These are phyloP conservation scores for Colletes gigas DNA, from an alignment of 1,140 invertebrate species.

Conservation along the genomic window DNA sequence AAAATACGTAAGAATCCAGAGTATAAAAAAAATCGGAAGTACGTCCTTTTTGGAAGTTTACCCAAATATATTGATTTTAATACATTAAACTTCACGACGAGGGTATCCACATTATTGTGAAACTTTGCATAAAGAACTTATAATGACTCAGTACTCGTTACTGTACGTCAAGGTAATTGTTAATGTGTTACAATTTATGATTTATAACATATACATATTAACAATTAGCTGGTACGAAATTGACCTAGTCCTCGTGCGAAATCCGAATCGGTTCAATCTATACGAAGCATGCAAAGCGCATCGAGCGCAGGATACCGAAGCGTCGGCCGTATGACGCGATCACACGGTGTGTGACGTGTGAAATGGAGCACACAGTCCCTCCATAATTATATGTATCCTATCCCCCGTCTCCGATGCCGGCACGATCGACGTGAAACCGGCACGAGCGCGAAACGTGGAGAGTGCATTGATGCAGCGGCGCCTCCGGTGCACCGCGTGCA, in stretches of 20 bases:
- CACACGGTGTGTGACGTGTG: conserved; percentile 79
- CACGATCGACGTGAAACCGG: conserved; percentile 42
- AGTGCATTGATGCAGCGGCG: conserved; percentile 54
- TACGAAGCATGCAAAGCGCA: conserved; percentile 35
- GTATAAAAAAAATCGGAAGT: too few relatives aligned
- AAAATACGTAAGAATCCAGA: too few relatives aligned
- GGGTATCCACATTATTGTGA: too few relatives aligned
- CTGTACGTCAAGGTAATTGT: too few relatives aligned
- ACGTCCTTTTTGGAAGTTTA: too few relatives aligned
- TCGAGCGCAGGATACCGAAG: conserved; percentile 66
- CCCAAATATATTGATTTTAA: too few relatives aligned
- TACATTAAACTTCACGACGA: too few relatives aligned
- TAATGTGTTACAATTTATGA: too few relatives aligned
- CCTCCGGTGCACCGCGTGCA: conserved; percentile 66
- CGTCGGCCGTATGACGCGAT: conserved; percentile 78
- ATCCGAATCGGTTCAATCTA: conserved; percentile 56
- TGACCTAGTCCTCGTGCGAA: conserved; percentile 38
- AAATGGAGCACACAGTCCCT: conserved; percentile 77
- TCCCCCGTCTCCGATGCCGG: conserved; percentile 65
- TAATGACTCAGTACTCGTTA: too few relatives aligned
- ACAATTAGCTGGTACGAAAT: neutral
- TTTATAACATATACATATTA: neutral
- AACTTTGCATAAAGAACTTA: too few relatives aligned
- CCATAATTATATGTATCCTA: conserved; percentile 80
- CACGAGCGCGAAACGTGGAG: conserved; percentile 40